Percentiles rank a stretch among this genome's conserved stretches.
Evolutionary conservation across 2,113 vertebrate genomes (phyloP).

Genomic region (Mixornis gularis): DNA sequence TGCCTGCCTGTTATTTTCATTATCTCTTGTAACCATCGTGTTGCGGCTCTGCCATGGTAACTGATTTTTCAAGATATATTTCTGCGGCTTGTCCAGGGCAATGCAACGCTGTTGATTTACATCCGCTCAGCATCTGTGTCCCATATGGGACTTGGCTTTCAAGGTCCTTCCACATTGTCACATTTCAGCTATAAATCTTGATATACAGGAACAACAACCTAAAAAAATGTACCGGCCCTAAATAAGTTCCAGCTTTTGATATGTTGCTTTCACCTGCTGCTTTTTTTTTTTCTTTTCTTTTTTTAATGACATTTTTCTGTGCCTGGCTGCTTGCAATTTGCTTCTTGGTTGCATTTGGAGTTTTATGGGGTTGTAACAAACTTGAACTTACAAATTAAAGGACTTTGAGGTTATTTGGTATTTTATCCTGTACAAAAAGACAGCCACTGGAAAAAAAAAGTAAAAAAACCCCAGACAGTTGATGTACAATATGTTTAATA

Average conservation of each 20-base stretch:
- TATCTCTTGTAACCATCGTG: slow-evolving; percentile 26
- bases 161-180: slow-evolving; percentile 55
- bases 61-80: slow-evolving; percentile 48
- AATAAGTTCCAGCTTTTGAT: slow-evolving; percentile 42
- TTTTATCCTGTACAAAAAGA: slow-evolving; percentile 60
- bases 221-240: slow-evolving; percentile 19
- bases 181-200: slow-evolving; percentile 59
- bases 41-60: slow-evolving; percentile 27
- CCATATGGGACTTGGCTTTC: slow-evolving; percentile 45
- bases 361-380: slow-evolving; percentile 58
- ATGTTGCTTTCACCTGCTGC: slow-evolving; percentile 45
- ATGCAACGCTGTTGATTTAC: slow-evolving; percentile 43
- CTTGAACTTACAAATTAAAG: slow-evolving; percentile 66
- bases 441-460: neutral
- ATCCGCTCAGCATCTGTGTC: slow-evolving; percentile 42
- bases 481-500: slow-evolving; percentile 47
- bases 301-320: slow-evolving; percentile 46
- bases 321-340: slow-evolving; percentile 47
- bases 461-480: neutral
- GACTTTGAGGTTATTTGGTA: slow-evolving; percentile 56
- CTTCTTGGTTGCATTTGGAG: slow-evolving; percentile 53
- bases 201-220: slow-evolving; percentile 31
- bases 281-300: neutral
- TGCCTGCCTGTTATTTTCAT: slow-evolving; percentile 34
- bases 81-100: slow-evolving; percentile 27